These are phyloP conservation scores for Anolis sagrei DNA, from an alignment of 2,113 vertebrate species.

Conservation along the genomic window DNA sequence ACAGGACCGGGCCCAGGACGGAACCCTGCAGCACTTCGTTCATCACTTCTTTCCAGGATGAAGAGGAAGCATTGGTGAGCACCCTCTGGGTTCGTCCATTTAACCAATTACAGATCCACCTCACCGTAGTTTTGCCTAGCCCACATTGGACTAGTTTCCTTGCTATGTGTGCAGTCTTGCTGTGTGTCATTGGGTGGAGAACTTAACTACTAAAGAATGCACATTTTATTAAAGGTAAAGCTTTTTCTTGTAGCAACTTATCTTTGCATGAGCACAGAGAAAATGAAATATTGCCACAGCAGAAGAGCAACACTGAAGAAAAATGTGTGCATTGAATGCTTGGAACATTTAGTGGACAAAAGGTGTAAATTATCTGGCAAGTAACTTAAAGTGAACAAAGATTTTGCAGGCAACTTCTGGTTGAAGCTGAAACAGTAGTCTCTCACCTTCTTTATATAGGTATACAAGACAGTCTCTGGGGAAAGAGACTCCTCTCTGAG, in stretches of 20 bases:
- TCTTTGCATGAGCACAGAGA: neutral
- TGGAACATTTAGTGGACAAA: neutral
- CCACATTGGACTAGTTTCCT: too few relatives aligned
- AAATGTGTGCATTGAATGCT: neutral
- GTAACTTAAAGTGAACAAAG: neutral
- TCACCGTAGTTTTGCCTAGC: too few relatives aligned
- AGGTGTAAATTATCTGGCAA: neutral
- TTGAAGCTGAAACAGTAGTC: neutral
- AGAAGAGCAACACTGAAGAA: neutral
- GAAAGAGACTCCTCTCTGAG: constrained; percentile 68
- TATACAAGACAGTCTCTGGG: constrained; percentile 75
- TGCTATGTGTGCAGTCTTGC: neutral
- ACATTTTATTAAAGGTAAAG: too few relatives aligned
- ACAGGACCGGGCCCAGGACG: too few relatives aligned
- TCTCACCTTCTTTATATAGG: constrained; percentile 79
- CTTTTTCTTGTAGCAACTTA: neutral
- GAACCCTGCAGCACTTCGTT: too few relatives aligned
- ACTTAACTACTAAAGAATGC: neutral
- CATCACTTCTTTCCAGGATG: too few relatives aligned
- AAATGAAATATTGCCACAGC: neutral
- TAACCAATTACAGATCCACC: too few relatives aligned
- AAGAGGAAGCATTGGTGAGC: too few relatives aligned
- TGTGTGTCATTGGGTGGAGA: neutral
- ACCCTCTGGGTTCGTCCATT: too few relatives aligned
- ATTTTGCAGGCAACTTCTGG: neutral